These are phyloP conservation scores for Atherinosoma microstoma DNA, from an alignment of 2,797 vertebrate species.

Conservation along the genomic window DNA sequence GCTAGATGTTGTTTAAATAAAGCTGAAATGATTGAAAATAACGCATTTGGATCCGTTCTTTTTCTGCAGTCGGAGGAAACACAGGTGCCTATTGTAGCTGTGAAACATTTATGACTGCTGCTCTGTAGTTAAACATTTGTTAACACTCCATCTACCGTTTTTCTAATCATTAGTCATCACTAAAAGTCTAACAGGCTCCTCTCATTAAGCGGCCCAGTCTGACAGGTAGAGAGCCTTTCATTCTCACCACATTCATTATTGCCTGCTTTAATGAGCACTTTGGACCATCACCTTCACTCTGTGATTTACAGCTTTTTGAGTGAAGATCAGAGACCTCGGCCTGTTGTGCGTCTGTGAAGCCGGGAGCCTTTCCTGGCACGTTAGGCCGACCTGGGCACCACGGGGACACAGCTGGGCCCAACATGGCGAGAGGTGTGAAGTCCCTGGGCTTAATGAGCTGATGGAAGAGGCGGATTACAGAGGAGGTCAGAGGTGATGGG, in stretches of 20 bases:
- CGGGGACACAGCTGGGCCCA: conserved; percentile 79
- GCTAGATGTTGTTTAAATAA: neutral
- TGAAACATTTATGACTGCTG: conserved; percentile 53
- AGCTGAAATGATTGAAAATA: conserved; percentile 6
- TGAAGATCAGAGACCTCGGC: conserved; percentile 76
- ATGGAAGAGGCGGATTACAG: conserved; percentile 77
- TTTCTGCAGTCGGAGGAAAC: conserved; percentile 24
- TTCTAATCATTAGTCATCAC: conserved; percentile 67
- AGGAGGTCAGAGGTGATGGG: conserved; percentile 73
- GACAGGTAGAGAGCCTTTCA: conserved; percentile 72
- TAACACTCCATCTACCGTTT: conserved; percentile 72
- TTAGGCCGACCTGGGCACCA: conserved; percentile 37
- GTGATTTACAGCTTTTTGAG: conserved; percentile 78
- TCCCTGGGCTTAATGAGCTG: conserved; percentile 78
- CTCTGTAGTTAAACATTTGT: conserved; percentile 68
- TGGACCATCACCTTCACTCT: conserved; percentile 70
- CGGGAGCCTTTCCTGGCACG: conserved; percentile 74
- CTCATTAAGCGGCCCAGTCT: conserved; percentile 69
- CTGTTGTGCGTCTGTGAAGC: conserved; percentile 60
- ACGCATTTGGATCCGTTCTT: conserved; percentile 11
- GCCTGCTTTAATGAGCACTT: conserved; percentile 80
- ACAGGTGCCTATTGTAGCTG: conserved; percentile 46
- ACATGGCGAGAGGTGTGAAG: conserved; percentile 83
- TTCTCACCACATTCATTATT: conserved; percentile 76
- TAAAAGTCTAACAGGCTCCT: conserved; percentile 55